A percentile compares a stretch with the other conserved stretches of the same genome.
These are phyloP conservation scores for Spea multiplicata DNA, from an alignment of 2,113 vertebrate species.

Conservation along the genomic window DNA sequence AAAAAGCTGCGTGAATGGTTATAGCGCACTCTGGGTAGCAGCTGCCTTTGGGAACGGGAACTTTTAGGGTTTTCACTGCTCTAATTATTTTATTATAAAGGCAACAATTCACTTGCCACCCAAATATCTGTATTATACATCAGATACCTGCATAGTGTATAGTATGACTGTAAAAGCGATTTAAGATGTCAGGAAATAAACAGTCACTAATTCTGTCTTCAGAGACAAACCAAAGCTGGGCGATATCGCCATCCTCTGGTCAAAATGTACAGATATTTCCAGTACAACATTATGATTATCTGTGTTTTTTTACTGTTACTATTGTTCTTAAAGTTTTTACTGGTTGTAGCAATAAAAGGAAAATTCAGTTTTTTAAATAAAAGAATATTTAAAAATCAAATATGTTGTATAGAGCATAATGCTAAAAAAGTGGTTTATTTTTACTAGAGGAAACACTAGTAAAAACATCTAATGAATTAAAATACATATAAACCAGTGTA, in stretches of 20 bases:
- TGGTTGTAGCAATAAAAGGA: no score
- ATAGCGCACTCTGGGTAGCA: not conserved
- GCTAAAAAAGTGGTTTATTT: no score
- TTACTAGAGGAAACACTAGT: no score
- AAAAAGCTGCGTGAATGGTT: not conserved
- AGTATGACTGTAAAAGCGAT: not conserved
- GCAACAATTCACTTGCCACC: not conserved
- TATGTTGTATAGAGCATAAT: no score
- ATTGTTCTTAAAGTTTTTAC: no score
- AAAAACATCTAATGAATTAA: no score
- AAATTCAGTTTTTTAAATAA: no score
- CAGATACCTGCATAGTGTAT: not conserved
- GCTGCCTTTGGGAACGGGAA: not conserved
- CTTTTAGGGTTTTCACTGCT: not conserved
- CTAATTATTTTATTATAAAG: not conserved
- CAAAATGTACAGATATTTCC: not conserved
- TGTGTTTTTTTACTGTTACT: no score
- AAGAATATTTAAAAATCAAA: no score
- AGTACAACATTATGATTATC: no score
- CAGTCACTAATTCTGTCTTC: not conserved
- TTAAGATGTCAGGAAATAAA: not conserved
- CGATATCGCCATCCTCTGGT: slow-evolving; percentile 12
- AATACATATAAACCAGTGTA: no score
- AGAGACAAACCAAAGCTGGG: not conserved
- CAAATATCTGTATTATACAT: not conserved